Conservation (phyloP, 2,113 vertebrate species). For the Micromys minutus region DNA sequence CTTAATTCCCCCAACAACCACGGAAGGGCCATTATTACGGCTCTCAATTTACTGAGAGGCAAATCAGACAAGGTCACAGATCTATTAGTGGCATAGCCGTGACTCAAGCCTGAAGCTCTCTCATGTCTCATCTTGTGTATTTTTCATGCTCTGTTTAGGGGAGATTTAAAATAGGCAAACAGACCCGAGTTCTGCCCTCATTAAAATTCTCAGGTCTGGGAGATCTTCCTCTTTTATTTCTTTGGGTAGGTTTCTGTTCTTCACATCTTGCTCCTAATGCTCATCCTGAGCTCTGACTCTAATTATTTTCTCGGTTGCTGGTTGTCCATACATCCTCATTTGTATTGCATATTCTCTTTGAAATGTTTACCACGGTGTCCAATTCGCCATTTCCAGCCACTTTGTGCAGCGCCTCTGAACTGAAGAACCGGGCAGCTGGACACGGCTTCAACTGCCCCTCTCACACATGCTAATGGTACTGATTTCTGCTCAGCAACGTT, state of each 20-base stretch:
- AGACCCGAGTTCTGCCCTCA: not conserved
- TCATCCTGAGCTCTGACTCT: not conserved
- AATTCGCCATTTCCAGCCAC: not conserved
- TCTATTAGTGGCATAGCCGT: not conserved
- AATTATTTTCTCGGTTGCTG: not conserved
- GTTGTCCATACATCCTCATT: not conserved
- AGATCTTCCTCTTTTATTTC: not conserved
- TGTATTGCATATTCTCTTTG: not conserved
- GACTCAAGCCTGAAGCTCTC: slow-evolving; percentile 23
- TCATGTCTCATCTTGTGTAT: not conserved
- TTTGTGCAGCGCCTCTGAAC: not conserved
- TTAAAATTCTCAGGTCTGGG: not conserved
- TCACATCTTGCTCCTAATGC: not conserved
- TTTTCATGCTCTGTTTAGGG: not conserved
- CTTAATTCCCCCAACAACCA: slow-evolving; percentile 21
- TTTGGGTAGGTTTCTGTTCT: not conserved
- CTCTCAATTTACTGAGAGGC: not conserved
- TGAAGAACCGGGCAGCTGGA: not conserved
- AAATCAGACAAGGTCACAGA: slow-evolving; percentile 17
- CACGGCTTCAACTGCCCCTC: not conserved
- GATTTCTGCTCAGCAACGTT: not conserved
- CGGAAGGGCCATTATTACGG: not conserved
- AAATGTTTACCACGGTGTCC: not conserved
- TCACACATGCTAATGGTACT: not conserved
- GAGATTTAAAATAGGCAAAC: not conserved